These are phyloP conservation scores for Solenodon paradoxus DNA, from an alignment of 2,113 vertebrate genomes.

Conservation along the genomic window DNA sequence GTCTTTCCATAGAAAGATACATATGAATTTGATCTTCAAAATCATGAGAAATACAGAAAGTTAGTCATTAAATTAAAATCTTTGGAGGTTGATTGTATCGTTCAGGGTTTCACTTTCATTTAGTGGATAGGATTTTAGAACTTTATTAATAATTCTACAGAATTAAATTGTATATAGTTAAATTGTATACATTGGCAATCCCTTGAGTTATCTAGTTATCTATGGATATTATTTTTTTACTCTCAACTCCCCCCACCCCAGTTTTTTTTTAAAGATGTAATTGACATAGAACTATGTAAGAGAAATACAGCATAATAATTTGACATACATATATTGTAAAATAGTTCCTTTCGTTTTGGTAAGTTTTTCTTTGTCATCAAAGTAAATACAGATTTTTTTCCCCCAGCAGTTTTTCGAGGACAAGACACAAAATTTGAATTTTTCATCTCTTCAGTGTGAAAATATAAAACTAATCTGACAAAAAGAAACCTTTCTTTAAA, in stretches of 20 bases:
- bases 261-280: background rate
- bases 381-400: background rate
- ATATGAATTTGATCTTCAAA: background rate
- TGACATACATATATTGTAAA: background rate
- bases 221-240: background rate
- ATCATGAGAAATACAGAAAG: background rate
- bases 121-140: background rate
- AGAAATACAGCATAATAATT: background rate
- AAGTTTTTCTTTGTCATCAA: conserved; percentile 18
- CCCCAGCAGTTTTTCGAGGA: background rate
- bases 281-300: background rate
- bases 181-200: background rate
- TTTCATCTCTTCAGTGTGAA: background rate
- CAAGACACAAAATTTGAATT: background rate
- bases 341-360: background rate
- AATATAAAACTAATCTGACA: background rate
- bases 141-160: background rate
- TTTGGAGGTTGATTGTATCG: background rate
- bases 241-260: background rate
- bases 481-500: background rate
- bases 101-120: background rate
- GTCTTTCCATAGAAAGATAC: background rate
- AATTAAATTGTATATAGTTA: conserved; percentile 11
- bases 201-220: background rate
- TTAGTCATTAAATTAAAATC: background rate